Conservation (phyloP, 2,797 vertebrate species). For the Trichosurus vulpecula region DNA sequence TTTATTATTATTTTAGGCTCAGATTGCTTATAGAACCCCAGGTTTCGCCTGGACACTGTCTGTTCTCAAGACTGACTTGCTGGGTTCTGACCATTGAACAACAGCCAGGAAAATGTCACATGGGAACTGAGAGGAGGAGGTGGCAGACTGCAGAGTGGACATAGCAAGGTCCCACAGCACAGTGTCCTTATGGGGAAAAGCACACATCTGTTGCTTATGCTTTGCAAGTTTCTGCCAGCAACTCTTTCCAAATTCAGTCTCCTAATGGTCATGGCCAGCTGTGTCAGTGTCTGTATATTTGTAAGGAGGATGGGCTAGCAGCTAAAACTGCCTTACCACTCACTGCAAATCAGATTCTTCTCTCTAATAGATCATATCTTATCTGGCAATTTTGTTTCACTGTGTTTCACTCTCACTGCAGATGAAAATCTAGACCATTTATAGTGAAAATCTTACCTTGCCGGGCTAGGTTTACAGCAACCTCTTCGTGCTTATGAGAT, state of each 20-base stretch:
- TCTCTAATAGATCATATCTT: background rate
- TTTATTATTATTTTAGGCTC: conserved; percentile 28
- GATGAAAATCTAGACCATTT: background rate
- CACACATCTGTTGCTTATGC: background rate
- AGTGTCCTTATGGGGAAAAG: conserved; percentile 9
- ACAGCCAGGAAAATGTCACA: background rate
- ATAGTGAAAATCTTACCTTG: background rate
- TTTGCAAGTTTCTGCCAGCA: conserved; percentile 21
- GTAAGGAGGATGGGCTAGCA: background rate
- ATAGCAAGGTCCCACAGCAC: background rate
- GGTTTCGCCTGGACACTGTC: background rate
- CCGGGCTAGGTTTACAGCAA: background rate
- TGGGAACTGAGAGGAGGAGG: conserved; percentile 2
- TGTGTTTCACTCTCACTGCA: background rate
- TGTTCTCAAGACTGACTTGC: background rate
- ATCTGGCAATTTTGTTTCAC: background rate
- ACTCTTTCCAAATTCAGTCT: conserved; percentile 37
- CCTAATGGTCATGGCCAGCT: background rate
- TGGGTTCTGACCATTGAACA: background rate
- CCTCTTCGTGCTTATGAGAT: background rate
- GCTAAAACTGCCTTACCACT: background rate
- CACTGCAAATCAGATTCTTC: background rate
- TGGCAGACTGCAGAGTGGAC: background rate
- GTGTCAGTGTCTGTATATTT: background rate
- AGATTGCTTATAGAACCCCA: background rate